Percentiles rank a stretch among this genome's conserved stretches.
Conservation (phyloP, 2,113 vertebrate genomes). For the Cardinalis cardinalis region DNA sequence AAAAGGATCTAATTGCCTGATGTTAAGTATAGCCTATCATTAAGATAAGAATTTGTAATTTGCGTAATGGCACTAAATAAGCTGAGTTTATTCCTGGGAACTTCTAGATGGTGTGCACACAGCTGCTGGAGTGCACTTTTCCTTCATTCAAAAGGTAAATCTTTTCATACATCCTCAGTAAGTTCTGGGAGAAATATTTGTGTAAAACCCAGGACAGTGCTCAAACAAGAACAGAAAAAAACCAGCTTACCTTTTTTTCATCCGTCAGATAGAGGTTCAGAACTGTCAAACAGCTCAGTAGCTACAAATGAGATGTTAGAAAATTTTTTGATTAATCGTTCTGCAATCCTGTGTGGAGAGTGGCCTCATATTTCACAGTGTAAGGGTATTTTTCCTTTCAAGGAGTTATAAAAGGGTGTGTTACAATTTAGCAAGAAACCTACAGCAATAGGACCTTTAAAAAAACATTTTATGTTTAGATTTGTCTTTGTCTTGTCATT, state of each 20-base stretch:
- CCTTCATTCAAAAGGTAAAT: not conserved
- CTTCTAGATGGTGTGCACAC: rapidly evolving
- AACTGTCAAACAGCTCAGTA: not conserved
- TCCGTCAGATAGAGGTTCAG: not conserved
- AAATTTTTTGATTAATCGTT: not conserved
- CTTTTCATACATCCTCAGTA: not conserved
- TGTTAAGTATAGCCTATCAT: not conserved
- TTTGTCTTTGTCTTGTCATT: not conserved
- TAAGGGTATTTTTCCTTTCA: not conserved
- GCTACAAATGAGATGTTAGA: not conserved
- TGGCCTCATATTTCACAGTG: not conserved
- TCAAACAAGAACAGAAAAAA: not conserved
- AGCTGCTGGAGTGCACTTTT: not conserved
- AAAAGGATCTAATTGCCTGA: not conserved
- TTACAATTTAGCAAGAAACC: not conserved
- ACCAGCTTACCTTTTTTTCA: not conserved
- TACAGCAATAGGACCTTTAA: not conserved
- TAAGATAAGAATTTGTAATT: slow-evolving; percentile 19
- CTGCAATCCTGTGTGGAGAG: not conserved
- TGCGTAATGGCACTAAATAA: not conserved
- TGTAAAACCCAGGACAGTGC: not conserved
- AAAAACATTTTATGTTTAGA: not conserved
- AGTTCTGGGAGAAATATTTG: not conserved
- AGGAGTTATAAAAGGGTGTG: not conserved
- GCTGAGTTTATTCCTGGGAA: not conserved